Evolutionary conservation across 1,140 invertebrate genomes (phyloP).

Genomic region (Zaprionus capensis): DNA sequence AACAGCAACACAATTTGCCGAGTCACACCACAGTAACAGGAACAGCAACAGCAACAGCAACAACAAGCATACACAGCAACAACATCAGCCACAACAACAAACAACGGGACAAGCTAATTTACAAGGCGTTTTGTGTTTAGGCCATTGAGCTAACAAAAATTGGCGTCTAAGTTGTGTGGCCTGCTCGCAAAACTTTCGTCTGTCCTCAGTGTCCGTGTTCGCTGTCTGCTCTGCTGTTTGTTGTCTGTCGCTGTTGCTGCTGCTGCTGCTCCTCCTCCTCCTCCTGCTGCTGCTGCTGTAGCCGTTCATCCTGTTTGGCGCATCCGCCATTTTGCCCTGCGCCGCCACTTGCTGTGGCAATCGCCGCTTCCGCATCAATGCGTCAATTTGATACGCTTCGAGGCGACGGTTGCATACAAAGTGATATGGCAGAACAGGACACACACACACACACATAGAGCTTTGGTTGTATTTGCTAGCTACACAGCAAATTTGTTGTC

Average conservation of each 20-base stretch:
- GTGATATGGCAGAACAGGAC: slow-evolving; percentile 48
- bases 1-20: slow-evolving; percentile 54
- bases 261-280: neutral
- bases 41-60: slow-evolving; percentile 40
- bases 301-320: slow-evolving; percentile 34
- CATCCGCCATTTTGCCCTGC: slow-evolving; percentile 54
- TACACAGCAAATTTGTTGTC: slow-evolving; percentile 18
- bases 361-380: slow-evolving; percentile 80
- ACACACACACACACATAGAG: slow-evolving; percentile 6
- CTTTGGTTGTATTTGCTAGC: slow-evolving; percentile 5
- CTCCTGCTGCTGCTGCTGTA: neutral
- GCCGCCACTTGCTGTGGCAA: slow-evolving; percentile 62
- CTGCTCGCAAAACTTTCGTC: slow-evolving; percentile 40
- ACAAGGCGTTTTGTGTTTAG: slow-evolving; percentile 71
- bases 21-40: slow-evolving; percentile 49
- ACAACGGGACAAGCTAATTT: slow-evolving; percentile 70
- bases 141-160: slow-evolving; percentile 70
- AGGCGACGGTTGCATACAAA: slow-evolving; percentile 52
- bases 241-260: slow-evolving; percentile 9
- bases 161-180: slow-evolving; percentile 61
- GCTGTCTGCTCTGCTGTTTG: slow-evolving; percentile 13
- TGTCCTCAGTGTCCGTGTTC: neutral
- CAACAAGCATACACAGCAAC: slow-evolving; percentile 35
- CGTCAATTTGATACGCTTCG: slow-evolving; percentile 63
- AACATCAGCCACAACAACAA: slow-evolving; percentile 45